These are phyloP conservation scores for Zosterops japonicus DNA, from an alignment of 2,113 vertebrate genomes.

Conservation along the genomic window DNA sequence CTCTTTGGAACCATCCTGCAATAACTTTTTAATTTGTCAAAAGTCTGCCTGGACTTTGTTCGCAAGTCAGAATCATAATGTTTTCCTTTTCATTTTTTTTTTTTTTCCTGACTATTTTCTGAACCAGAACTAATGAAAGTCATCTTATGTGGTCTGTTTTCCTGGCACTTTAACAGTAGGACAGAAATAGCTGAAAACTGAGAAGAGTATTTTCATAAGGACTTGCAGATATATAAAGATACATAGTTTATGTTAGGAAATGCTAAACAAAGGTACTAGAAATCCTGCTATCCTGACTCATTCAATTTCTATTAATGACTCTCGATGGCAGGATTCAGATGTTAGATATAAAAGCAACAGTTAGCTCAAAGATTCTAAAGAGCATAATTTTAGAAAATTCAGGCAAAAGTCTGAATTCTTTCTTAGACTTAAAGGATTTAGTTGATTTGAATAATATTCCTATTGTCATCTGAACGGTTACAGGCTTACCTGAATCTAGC, in stretches of 20 bases:
- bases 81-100: constrained; percentile 20
- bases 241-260: background rate
- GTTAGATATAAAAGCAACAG: background rate
- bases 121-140: constrained; percentile 29
- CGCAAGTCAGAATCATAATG: background rate
- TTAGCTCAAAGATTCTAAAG: background rate
- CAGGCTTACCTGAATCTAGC: background rate
- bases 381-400: background rate
- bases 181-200: constrained; percentile 9
- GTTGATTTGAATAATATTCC: background rate
- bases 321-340: background rate
- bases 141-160: constrained; percentile 37
- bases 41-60: background rate
- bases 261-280: background rate
- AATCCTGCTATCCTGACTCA: background rate
- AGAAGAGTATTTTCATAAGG: background rate
- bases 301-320: background rate
- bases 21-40: background rate
- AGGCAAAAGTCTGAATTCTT: background rate
- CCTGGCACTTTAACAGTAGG: constrained; percentile 18
- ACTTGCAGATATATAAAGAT: background rate
- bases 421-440: background rate
- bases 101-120: constrained; percentile 6
- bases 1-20: background rate
- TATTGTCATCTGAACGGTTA: background rate